phyloP scores from a whole-genome alignment of 2,113 vertebrate genomes.

The Mionectes macconnelli region DNA sequence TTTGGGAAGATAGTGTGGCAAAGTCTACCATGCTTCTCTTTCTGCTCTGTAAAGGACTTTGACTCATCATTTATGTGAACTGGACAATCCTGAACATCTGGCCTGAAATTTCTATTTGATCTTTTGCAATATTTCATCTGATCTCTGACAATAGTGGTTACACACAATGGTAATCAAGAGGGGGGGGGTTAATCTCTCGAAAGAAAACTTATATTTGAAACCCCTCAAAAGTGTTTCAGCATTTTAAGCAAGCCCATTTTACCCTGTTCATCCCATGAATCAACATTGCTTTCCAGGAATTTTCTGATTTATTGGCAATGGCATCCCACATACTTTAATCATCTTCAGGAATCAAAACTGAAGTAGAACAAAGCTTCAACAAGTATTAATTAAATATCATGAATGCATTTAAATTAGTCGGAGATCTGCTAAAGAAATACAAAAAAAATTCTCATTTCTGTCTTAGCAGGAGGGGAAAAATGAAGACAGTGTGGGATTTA shows the following conservation, averaged over 20 bases:
- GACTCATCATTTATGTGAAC: neutral
- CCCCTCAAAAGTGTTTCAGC: neutral
- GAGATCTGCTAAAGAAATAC: neutral
- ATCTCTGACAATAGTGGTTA: neutral
- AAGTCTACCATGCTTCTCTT: neutral
- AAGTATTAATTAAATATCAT: neutral
- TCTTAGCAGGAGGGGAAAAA: neutral
- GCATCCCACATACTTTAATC: neutral
- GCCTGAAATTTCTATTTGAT: neutral
- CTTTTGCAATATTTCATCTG: neutral
- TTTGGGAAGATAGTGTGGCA: neutral
- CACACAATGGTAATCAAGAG: neutral
- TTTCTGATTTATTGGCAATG: neutral
- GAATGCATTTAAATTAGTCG: neutral
- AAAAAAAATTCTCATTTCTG: neutral
- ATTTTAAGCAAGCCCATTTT: neutral
- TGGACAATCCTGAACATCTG: neutral
- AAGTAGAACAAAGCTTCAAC: neutral
- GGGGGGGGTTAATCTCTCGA: neutral
- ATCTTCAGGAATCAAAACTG: slow-evolving; percentile 10
- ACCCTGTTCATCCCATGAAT: neutral
- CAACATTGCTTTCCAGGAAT: neutral
- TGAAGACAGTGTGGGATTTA: neutral
- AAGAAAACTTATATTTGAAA: neutral
- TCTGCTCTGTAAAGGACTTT: neutral